These are phyloP conservation scores for Charadrius vociferus DNA, from an alignment of 2,113 vertebrate genomes.

Conservation along the genomic window DNA sequence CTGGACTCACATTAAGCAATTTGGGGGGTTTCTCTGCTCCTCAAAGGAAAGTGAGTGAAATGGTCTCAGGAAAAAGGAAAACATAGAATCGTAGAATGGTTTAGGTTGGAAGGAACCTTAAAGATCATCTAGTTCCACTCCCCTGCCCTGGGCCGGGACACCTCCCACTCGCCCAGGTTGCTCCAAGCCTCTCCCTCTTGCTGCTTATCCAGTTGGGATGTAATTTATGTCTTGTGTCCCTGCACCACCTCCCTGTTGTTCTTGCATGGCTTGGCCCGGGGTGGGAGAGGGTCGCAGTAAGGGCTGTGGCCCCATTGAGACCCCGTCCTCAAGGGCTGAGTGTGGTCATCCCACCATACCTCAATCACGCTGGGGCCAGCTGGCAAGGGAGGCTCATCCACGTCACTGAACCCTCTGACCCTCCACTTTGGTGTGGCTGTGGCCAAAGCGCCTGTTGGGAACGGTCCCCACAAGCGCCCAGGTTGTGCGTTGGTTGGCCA, in stretches of 20 bases:
- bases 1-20: background rate
- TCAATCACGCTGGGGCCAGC: background rate
- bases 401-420: background rate
- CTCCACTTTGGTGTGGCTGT: fast-evolving
- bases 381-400: background rate
- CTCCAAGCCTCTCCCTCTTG: no score
- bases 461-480: fast-evolving
- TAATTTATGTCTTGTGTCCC: background rate
- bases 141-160: no score
- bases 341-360: fast-evolving
- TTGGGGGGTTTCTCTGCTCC: background rate
- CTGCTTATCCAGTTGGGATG: fast-evolving
- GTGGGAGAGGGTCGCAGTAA: background rate
- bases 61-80: background rate
- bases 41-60: background rate
- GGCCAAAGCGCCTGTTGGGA: background rate
- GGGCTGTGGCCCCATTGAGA: background rate
- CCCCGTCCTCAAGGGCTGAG: background rate
- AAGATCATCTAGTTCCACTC: no score
- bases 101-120: no score
- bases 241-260: background rate
- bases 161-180: no score
- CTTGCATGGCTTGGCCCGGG: background rate
- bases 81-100: background rate
- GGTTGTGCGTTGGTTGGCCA: background rate